Conservation (phyloP, 2,888 invertebrate species). For the Gortyna flavago region DNA sequence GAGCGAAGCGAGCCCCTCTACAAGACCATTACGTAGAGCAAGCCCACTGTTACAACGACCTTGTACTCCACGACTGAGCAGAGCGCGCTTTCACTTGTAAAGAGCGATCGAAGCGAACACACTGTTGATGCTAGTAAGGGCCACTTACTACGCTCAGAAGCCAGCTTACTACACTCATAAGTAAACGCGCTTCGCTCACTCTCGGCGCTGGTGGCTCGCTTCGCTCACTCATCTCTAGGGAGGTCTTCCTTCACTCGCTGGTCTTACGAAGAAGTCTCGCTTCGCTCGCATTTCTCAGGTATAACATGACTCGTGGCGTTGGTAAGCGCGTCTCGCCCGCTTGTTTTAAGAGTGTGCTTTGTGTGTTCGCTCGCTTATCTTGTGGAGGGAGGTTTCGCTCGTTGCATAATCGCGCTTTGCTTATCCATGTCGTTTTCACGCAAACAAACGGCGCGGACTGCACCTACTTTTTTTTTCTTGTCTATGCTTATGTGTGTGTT, state of each 20-base stretch:
- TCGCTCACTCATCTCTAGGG: neutral
- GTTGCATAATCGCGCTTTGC: too few species aligned
- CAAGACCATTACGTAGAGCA: too few species aligned
- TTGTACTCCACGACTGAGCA: too few species aligned
- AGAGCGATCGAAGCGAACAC: neutral
- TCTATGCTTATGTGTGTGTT: slow-evolving; percentile 31
- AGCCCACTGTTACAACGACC: too few species aligned
- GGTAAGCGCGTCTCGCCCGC: too few species aligned
- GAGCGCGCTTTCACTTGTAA: neutral
- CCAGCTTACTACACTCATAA: neutral
- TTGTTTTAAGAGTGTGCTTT: too few species aligned
- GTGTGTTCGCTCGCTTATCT: too few species aligned
- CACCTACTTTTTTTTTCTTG: neutral
- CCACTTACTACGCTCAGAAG: neutral
- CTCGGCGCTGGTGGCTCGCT: neutral
- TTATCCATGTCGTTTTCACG: too few species aligned
- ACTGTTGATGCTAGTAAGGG: neutral
- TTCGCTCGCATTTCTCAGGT: too few species aligned
- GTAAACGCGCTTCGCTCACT: neutral
- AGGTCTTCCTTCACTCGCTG: neutral
- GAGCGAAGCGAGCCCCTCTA: too few species aligned
- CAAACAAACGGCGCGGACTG: neutral
- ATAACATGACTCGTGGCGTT: too few species aligned
- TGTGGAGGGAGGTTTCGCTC: too few species aligned
- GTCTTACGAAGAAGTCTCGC: neutral